phyloP scores from a whole-genome alignment of 2,888 invertebrate genomes.

The Alloscopus bannaensis region DNA sequence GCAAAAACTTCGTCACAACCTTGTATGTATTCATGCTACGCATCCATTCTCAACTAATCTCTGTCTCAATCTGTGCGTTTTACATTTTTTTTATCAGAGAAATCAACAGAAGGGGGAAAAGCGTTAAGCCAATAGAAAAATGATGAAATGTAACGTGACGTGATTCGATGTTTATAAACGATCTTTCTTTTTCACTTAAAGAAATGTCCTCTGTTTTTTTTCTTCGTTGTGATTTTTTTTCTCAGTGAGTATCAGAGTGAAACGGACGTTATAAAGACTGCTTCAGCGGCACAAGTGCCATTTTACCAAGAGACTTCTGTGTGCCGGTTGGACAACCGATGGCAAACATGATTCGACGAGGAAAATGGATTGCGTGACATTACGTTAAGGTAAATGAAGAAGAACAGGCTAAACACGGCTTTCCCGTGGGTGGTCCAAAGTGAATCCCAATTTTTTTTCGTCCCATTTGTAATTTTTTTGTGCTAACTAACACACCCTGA shows the following conservation, averaged over 20 bases:
- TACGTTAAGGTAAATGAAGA: constrained; percentile 11
- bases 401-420: background rate
- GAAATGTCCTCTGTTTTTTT: constrained; percentile 29
- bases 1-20: too few relatives aligned
- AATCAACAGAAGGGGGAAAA: constrained; percentile 40
- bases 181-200: constrained; percentile 32
- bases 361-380: background rate
- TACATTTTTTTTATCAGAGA: constrained; percentile 38
- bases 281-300: background rate
- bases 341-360: constrained; percentile 46
- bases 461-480: constrained; percentile 56
- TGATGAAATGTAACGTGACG: constrained; percentile 49
- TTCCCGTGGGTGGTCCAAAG: constrained; percentile 46
- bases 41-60: constrained; percentile 44
- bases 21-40: background rate
- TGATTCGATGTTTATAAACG: constrained; percentile 42
- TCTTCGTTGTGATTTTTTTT: constrained; percentile 36
- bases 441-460: constrained; percentile 45
- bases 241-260: too few relatives aligned
- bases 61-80: constrained; percentile 43
- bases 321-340: background rate
- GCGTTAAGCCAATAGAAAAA: constrained; percentile 43
- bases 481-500: constrained; percentile 45
- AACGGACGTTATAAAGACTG: constrained; percentile 4
- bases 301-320: background rate